Evolutionary conservation across 2,888 invertebrate species (phyloP).

Genomic region (Saturnia japonica): DNA sequence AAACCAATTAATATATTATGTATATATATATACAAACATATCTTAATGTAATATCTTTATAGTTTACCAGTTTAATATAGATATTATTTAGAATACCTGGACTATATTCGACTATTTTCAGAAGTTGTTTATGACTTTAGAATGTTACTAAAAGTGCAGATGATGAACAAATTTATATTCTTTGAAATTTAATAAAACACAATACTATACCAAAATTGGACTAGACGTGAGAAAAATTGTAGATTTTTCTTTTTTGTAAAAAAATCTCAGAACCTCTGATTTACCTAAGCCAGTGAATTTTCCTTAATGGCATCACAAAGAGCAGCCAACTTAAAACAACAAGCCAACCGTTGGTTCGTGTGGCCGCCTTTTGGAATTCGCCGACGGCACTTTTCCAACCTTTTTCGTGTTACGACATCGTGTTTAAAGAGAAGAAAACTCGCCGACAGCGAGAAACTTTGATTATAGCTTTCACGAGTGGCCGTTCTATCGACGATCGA

Average conservation of each 20-base stretch:
- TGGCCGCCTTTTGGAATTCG: constrained; percentile 63
- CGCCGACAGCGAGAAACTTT: constrained; percentile 77
- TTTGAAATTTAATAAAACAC: background rate
- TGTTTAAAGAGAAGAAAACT: constrained; percentile 80
- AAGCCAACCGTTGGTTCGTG: constrained; percentile 48
- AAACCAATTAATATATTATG: too few species aligned
- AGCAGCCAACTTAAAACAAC: constrained; percentile 68
- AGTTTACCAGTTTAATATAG: too few species aligned
- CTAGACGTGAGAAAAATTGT: background rate
- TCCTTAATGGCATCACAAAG: constrained; percentile 66
- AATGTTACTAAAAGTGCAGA: background rate
- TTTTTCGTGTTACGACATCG: constrained; percentile 79
- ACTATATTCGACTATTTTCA: too few species aligned
- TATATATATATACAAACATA: too few species aligned
- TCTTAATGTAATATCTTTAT: too few species aligned
- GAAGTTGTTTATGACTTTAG: background rate
- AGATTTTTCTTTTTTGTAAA: constrained; percentile 3
- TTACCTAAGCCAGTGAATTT: constrained; percentile 60
- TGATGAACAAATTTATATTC: background rate
- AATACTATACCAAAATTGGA: background rate
- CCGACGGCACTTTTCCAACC: constrained; percentile 76
- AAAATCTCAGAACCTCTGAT: constrained; percentile 36
- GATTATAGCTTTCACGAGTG: constrained; percentile 79
- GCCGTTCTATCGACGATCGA: constrained; percentile 72
- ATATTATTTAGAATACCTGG: too few species aligned